Base-by-base conservation (phyloP, 2,888 invertebrate species). In the Yponomeuta malinellus region DNA sequence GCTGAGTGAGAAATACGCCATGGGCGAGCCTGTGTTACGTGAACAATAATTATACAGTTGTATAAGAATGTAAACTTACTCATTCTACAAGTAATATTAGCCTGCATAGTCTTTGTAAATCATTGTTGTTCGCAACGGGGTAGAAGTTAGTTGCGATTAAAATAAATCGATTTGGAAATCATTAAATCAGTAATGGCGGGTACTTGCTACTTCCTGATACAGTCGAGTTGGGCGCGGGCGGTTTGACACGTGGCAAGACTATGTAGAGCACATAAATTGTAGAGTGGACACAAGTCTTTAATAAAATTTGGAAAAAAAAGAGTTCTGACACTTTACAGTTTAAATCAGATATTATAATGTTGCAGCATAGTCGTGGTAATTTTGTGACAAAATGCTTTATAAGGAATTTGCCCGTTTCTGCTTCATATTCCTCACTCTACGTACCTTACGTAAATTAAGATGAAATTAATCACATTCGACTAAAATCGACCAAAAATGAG, bases 111-210 rank as follows among this genome's bases (percentile, higher is more conserved):
- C 33, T 67, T 15, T 37, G n/a, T 67, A 67, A 10, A 9, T 48
- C 23, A 43, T 68, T 23, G 10, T 68, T 23, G 71, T 73, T 75
- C 70, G 71, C 72, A 71, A 74, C 72, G 72, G 37, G n/a, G 23
- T 29, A 29, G 78, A 83, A 86, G 83, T 83, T 81, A 76, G 74
- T 78, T 72, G 79, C 84, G 87, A 88, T 89, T 87, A 85, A 84
- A 83, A 78, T 80, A 82, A 86, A 89, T 88, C 89, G 88, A 89
- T 90, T 88, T 84, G 75, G 81, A 83, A 84, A 87, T 85, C 88
- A 86, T 88, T 87, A 88, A 89, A 89, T 85, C 85, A 85, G 79
- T 80, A 77, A 76, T 69, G 67, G 66, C 70, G 78, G 78, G 78
- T 81, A 81, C 81, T 83, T 76, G 82, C 78, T 78, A 80, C 82